Percentiles rank a stretch among this genome's conserved stretches.
Evolutionary conservation across 1,140 invertebrate species (phyloP).

Genomic region (Diorhabda carinulata): DNA sequence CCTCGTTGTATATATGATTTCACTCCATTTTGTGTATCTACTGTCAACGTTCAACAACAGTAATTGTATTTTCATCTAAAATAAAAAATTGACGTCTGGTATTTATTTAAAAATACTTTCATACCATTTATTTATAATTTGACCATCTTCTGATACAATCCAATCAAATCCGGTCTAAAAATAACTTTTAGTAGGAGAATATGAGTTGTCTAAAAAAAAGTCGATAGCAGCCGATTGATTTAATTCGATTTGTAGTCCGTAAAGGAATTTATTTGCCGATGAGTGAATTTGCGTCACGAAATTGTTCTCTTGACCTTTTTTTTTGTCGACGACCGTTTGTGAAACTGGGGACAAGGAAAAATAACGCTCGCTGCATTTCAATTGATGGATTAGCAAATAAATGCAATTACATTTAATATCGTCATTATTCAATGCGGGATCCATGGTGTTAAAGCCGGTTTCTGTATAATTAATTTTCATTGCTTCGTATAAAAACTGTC

Average conservation of each 20-base stretch:
- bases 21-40: no score
- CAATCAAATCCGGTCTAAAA: neutral
- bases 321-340: neutral
- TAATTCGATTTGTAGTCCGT: neutral
- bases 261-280: neutral
- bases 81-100: no score
- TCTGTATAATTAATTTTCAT: no score
- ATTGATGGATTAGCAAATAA: neutral
- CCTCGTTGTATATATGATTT: no score
- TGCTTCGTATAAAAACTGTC: no score
- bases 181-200: neutral
- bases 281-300: constrained; percentile 1
- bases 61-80: no score
- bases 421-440: no score
- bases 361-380: neutral
- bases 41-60: no score
- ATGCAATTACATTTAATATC: no score
- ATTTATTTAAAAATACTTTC: no score
- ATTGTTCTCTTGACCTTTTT: neutral
- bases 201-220: neutral
- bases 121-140: no score
- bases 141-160: neutral
- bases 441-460: no score
- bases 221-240: neutral
- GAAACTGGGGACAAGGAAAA: neutral